phyloP scores from a whole-genome alignment of 2,797 vertebrate genomes.

The Pachyuromys duprasi region DNA sequence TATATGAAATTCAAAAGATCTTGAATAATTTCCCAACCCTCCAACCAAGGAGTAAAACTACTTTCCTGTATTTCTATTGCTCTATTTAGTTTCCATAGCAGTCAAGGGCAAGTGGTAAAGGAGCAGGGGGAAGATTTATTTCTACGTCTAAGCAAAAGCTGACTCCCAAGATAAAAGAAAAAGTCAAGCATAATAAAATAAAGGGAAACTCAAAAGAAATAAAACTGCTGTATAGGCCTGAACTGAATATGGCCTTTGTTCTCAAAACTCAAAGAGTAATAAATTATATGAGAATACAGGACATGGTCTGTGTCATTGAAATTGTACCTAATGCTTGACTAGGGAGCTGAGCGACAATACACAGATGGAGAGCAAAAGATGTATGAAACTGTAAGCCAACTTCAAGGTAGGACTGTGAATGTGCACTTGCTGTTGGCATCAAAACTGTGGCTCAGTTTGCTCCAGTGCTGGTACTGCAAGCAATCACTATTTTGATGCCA shows the following conservation, averaged over 20 bases:
- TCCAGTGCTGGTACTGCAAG: constrained; percentile 13
- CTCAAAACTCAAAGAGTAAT: constrained; percentile 66
- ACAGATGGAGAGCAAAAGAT: constrained; percentile 73
- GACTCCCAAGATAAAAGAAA: constrained; percentile 76
- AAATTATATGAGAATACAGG: constrained; percentile 69
- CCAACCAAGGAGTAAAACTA: constrained; percentile 36
- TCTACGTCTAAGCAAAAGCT: constrained; percentile 59
- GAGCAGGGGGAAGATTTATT: constrained; percentile 64
- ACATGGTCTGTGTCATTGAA: constrained; percentile 61
- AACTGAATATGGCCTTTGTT: constrained; percentile 67
- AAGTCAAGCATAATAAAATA: constrained; percentile 68
- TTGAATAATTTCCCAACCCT: background rate
- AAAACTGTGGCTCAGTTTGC: background rate
- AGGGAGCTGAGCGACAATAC: constrained; percentile 6
- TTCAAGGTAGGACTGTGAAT: constrained; percentile 56
- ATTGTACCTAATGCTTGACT: constrained; percentile 44
- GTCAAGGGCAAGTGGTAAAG: constrained; percentile 68
- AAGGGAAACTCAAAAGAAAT: constrained; percentile 44
- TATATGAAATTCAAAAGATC: constrained; percentile 18
- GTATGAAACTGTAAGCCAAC: constrained; percentile 21
- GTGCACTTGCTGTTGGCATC: constrained; percentile 57
- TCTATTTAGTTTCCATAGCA: constrained; percentile 61
- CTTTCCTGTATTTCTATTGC: constrained; percentile 50
- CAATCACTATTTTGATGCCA: constrained; percentile 63
- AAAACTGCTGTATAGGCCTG: background rate